Base-by-base conservation (phyloP, 2,888 invertebrate species). In the Diogma glabrata region DNA sequence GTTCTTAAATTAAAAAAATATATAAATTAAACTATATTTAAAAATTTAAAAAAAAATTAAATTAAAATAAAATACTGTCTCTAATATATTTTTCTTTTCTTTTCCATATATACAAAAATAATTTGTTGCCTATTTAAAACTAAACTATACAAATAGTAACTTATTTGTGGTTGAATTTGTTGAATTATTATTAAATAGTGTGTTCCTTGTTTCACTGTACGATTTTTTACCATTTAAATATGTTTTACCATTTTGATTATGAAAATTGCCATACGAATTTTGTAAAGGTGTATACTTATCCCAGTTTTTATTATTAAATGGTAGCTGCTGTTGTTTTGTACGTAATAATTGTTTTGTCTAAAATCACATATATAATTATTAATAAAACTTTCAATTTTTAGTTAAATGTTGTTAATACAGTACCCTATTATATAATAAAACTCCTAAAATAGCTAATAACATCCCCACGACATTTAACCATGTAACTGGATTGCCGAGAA, bases 401-500 rank as follows among this genome's bases (percentile, higher is more conserved):
- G 10, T 10, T 12, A 23, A 8, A 23, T 23, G 12, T 43, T 20
- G 22, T 43, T 8, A 49, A 43, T 4, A 20, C 33, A n/a, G 47
- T 67, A 84, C 84, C 72, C 89, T 84, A 70, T 95, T 94, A 71
- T 96, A 96, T 57, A 79, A 79, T 43, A 96, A 75, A 53, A 96
- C 95, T 54, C 95, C 96, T 53, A 83, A 72, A 58, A 92, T 84
- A 43, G 96, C 94, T 60, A 91, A 68, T 56, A 84, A 72, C 94
- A 96, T 96, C 55, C 95, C 96, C 49, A 85, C 75, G 58, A 93
- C 72, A 72, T 95, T 96, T 49, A 82, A 69, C 60, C 80, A 75
- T 36, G 94, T 87, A 33, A 96, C 93, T 4, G 95, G 95, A 74
- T 96, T 96, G 51, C 86, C 84, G 59, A 96, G 73, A 61, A 91